Conservation (phyloP, 2,113 vertebrate species). For the Speoplatyrhinus poulsoni region DNA sequence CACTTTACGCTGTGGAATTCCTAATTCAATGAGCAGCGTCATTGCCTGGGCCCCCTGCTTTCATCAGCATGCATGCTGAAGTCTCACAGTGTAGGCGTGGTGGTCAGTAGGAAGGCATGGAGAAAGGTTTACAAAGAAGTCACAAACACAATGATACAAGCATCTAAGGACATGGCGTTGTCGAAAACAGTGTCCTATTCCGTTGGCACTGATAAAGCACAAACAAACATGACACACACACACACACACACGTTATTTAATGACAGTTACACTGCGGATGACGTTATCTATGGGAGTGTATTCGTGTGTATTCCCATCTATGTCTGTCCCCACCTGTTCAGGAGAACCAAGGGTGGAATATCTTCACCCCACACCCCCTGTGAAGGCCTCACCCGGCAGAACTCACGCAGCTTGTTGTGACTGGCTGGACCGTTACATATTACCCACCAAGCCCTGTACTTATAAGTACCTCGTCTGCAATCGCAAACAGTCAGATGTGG, state of each 20-base stretch:
- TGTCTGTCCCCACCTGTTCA: slow-evolving; percentile 46
- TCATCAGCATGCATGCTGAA: slow-evolving; percentile 30
- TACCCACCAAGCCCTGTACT: slow-evolving; percentile 11
- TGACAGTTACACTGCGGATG: background rate
- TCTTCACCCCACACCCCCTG: background rate
- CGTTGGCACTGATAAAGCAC: slow-evolving; percentile 1
- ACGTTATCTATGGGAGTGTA: background rate
- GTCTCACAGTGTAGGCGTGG: background rate
- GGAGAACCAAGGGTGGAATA: slow-evolving; percentile 9
- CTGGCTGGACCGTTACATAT: slow-evolving; percentile 1
- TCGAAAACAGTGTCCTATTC: slow-evolving; percentile 35
- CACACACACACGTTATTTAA: background rate
- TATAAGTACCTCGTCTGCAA: slow-evolving; percentile 24
- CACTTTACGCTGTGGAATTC: slow-evolving; percentile 65
- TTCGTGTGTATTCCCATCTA: slow-evolving; percentile 4
- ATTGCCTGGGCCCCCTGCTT: slow-evolving; percentile 47
- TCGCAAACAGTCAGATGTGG: slow-evolving; percentile 22
- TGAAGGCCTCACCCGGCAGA: slow-evolving; percentile 9
- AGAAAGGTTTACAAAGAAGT: slow-evolving; percentile 24
- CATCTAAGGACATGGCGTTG: slow-evolving; percentile 22
- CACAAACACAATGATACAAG: slow-evolving; percentile 47
- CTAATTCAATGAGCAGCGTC: slow-evolving; percentile 46
- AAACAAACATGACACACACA: background rate
- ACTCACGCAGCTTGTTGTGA: slow-evolving; percentile 22
- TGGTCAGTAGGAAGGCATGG: background rate